Conservation (phyloP, 2,888 invertebrate species). For the Troilus luridus region DNA sequence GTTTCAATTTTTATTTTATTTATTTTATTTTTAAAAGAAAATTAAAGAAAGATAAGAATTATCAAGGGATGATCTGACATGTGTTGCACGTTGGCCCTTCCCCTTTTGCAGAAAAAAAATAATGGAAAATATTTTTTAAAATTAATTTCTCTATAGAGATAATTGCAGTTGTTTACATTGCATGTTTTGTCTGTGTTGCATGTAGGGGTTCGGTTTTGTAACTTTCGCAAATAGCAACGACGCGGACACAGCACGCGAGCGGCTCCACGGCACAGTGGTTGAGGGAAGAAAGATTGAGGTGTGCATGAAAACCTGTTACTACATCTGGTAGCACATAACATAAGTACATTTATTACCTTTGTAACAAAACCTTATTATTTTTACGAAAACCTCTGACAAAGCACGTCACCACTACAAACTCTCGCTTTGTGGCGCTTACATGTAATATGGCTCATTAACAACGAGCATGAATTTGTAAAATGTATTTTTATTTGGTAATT, state of each 20-base stretch:
- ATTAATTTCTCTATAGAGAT: constrained; percentile 68
- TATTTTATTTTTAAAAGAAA: constrained; percentile 64
- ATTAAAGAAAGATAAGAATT: constrained; percentile 39
- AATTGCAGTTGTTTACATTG: constrained; percentile 75
- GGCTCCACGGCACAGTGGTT: constrained; percentile 99
- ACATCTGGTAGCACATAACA: constrained; percentile 65
- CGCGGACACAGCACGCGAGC: constrained; percentile 99
- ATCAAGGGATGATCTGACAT: constrained; percentile 59
- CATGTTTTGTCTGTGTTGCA: constrained; percentile 97
- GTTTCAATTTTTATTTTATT: constrained; percentile 59
- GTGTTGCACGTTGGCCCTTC: constrained; percentile 63
- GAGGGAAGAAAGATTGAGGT: constrained; percentile 99
- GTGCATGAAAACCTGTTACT: constrained; percentile 80
- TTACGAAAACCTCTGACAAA: constrained; percentile 56
- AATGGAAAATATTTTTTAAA: constrained; percentile 55
- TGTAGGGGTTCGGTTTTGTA: constrained; percentile 99
- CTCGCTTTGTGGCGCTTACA: constrained; percentile 65
- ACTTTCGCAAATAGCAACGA: constrained; percentile 99
- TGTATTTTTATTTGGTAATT: constrained; percentile 61
- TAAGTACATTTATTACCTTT: constrained; percentile 64
- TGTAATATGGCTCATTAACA: constrained; percentile 65
- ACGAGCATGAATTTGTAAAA: constrained; percentile 64
- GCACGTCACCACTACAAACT: constrained; percentile 65
- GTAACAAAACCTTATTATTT: constrained; percentile 63
- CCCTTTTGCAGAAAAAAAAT: constrained; percentile 43